Evolutionary conservation across 1,140 invertebrate species (phyloP).

Genomic region (Pseudomyrmex gracilis): DNA sequence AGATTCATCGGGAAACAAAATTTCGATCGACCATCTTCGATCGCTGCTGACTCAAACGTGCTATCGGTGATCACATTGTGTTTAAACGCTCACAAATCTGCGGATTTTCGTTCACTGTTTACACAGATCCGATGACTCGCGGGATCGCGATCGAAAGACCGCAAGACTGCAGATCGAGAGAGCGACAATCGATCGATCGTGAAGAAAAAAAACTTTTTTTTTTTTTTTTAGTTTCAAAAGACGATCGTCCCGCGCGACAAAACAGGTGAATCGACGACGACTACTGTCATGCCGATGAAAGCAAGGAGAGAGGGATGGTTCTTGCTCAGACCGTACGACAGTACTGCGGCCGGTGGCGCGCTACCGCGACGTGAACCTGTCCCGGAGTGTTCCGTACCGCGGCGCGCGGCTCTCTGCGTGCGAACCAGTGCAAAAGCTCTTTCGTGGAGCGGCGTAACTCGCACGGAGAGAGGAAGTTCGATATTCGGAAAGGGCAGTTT

Average conservation of each 20-base stretch:
- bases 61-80: constrained; percentile 7
- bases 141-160: not conserved
- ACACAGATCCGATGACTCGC: not conserved
- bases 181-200: constrained; percentile 3
- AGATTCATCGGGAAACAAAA: not conserved
- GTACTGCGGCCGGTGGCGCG: constrained; percentile 43
- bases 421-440: constrained; percentile 49
- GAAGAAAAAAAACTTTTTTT: not conserved
- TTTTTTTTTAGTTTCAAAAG: not conserved
- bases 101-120: not conserved
- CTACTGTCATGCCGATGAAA: constrained; percentile 7
- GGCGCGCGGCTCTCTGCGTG: constrained; percentile 57
- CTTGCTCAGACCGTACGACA: constrained; percentile 45
- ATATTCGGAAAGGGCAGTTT: constrained; percentile 9
- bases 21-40: constrained; percentile 2
- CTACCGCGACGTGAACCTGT: constrained; percentile 33
- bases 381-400: constrained; percentile 43
- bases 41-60: not conserved
- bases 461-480: constrained; percentile 22
- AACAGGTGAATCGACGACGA: constrained; percentile 3
- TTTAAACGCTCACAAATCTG: not conserved
- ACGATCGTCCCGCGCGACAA: not conserved
- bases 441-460: not conserved
- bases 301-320: constrained; percentile 17
- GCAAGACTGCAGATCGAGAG: not conserved